phyloP scores from a whole-genome alignment of 35 echinoderm and acorn worm species.

The Chiridota heheva region DNA sequence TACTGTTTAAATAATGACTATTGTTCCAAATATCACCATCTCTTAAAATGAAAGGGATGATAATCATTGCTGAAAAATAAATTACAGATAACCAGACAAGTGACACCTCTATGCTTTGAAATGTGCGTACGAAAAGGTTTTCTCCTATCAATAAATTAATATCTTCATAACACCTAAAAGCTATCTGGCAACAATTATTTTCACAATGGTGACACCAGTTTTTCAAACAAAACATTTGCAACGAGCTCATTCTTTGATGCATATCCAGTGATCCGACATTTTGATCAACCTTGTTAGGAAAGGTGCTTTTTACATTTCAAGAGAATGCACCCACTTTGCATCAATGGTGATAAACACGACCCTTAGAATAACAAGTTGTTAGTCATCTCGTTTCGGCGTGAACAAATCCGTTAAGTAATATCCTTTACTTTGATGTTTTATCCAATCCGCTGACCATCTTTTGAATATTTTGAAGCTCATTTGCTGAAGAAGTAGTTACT shows the following conservation, averaged over 20 bases:
- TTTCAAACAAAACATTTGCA: no score
- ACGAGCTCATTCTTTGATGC: neutral
- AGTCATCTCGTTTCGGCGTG: neutral
- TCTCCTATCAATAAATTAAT: no score
- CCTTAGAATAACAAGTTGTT: neutral
- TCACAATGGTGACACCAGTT: no score
- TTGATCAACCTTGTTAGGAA: neutral
- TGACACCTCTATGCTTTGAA: no score
- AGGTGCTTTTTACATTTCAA: neutral
- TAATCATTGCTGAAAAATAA: no score
- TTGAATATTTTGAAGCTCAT: slow-evolving; percentile 98
- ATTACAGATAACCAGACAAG: no score
- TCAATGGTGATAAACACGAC: neutral
- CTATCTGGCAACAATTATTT: no score
- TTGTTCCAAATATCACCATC: no score
- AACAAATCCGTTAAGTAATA: neutral
- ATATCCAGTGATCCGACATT: neutral
- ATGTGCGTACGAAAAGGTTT: no score
- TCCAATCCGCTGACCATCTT: slow-evolving; percentile 93
- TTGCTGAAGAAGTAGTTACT: slow-evolving; percentile 67
- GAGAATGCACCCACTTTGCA: neutral
- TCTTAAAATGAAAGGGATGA: no score
- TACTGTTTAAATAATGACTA: no score
- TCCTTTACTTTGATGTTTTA: slow-evolving; percentile 65
- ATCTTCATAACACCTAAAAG: no score